Evolutionary conservation across 2,797 vertebrate genomes (phyloP), one percentile per base, ranked within the genome.

Genomic region (Macroramphosus scolopax): DNA sequence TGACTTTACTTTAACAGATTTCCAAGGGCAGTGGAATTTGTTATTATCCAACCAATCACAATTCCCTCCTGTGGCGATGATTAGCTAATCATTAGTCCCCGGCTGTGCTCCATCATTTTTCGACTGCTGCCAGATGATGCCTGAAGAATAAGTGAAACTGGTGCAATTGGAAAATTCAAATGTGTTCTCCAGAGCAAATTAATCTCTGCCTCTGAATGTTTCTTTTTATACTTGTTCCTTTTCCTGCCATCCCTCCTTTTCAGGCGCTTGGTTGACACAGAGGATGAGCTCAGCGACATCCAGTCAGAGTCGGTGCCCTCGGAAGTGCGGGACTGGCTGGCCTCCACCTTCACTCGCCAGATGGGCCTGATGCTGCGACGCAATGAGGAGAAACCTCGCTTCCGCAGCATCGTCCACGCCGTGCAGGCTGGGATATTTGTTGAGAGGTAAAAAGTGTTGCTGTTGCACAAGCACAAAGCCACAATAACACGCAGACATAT

Each of bases 401-500:
- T 99, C 81, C 92, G 94, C 61, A 98, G 91, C 87, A 98, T 99
- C 0, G 96, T 99, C 36, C 96, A 99, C 1, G 96, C 95, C 0
- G 96, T 99, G 28, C 96, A 99, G 87, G 96, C 96, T 34, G 96
- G 96, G 32, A 98, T 98, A 83, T 99, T 98, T 66, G 96, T 99
- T 11, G 96, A 98, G 83, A 94, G 96, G 96, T 98, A 72, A 51
- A 36, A 30, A 50, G 8, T 28, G 20, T 12, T 5, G 5, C 8
- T 26, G 9, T 26, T 41, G 12, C 6, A 5, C 3, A 51, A 63
- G 38, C 60, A 46, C 31, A 22, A 15, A 17, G 29, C 26, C 25
- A 50, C 43, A 36, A 28, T 6, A 32, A 6, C 13, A 32, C 13
- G n/a, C n/a, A n/a, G n/a, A n/a, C n/a, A n/a, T n/a, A n/a, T n/a